Base-by-base conservation (phyloP, 2,113 vertebrate genomes). In the Pycnonotus jocosus region DNA sequence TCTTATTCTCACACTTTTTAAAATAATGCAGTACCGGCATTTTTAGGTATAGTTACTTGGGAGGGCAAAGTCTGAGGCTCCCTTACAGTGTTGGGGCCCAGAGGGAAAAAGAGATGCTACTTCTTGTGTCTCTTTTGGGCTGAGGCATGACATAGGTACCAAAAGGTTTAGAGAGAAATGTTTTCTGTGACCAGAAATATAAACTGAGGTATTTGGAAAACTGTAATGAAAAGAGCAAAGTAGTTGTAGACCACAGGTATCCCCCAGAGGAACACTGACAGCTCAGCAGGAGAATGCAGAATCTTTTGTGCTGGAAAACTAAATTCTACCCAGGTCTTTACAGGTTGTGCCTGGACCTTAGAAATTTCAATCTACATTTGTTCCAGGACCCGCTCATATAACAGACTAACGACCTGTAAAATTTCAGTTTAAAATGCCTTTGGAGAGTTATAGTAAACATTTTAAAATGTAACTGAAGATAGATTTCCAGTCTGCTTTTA, bases 321-420 rank as follows among this genome's bases (percentile, higher is more conserved):
- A 61, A 91, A 76, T 84, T 84, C 73, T 74, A 44, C 6, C 12
- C 44, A 45, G 27, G 22, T 44, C 56, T 76, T 95, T 83, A 86
- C 27, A 70, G 38, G 17, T 64, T 78, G 31, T 60, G 44, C 54
- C 80, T 95, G 91, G 86, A 71, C 40, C 30, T 73, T 61, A 68
- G 12, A 79, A 53, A 88, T 94, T 54, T 77, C 35, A 28, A 54
- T 58, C 74, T 54, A 53, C 57, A 66, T 68, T 88, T 9, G 0
- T 83, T 89, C 58, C 66, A 88, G 68, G 79, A 56, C 45, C 27
- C 0, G 0, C 38, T 87, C 51, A 65, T 62, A 13, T 44, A 82
- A 58, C 62, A 73, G 74, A 80, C 61, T 87, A 92, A 95, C 48
- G 27, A 87, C 51, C 47, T 85, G 68, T 92, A 95, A 94, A 91